Percentiles rank a stretch among this genome's conserved stretches.
phyloP scores from a whole-genome alignment of 2,797 vertebrate genomes.

The Gila robusta region DNA sequence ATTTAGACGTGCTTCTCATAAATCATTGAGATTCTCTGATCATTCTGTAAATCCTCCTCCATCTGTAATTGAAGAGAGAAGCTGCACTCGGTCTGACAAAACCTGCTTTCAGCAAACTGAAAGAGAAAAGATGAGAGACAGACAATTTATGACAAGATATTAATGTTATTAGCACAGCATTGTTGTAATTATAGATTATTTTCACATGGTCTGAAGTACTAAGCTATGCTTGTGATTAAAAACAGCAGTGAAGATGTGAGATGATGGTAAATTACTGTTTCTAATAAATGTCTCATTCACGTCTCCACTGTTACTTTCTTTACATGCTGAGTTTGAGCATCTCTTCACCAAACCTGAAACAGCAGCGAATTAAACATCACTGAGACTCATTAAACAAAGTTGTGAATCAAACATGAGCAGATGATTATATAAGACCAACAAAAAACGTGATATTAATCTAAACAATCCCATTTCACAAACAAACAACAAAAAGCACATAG shows the following conservation, averaged over 20 bases:
- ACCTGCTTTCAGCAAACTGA: conserved; percentile 3
- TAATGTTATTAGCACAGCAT: not conserved
- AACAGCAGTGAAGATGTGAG: not conserved
- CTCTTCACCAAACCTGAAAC: not conserved
- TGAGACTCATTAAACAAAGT: too few species aligned
- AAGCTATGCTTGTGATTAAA: not conserved
- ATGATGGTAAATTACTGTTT: not conserved
- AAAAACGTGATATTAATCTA: too few species aligned
- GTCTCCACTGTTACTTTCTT: not conserved
- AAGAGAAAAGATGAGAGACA: not conserved
- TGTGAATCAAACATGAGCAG: too few species aligned
- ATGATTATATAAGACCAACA: too few species aligned
- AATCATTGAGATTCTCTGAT: too few species aligned
- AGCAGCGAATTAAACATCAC: too few species aligned
- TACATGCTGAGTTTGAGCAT: not conserved
- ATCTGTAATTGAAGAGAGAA: not conserved
- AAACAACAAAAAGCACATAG: too few species aligned
- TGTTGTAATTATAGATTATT: not conserved
- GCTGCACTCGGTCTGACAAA: not conserved
- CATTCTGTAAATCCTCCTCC: not conserved
- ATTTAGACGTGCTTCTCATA: too few species aligned
- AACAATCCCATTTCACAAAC: too few species aligned
- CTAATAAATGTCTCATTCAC: not conserved
- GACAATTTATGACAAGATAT: not conserved
- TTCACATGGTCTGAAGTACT: not conserved